A percentile compares a stretch with the other conserved stretches of the same genome.
Evolutionary conservation across 2,888 invertebrate species (phyloP).

Genomic region (Oligia fasciuncula): DNA sequence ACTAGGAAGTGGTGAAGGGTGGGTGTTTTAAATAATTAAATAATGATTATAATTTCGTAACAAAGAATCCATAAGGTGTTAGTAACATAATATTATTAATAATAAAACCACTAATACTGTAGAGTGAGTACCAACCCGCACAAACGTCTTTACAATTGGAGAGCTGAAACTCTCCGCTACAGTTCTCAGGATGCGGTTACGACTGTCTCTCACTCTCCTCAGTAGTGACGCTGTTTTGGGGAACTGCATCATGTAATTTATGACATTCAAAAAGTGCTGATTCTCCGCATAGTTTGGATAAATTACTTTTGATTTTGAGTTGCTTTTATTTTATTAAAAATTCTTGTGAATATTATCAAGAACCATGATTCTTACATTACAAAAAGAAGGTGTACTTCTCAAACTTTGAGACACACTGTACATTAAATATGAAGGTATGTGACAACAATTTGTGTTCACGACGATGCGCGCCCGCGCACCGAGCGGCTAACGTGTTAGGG

Average conservation of each 20-base stretch:
- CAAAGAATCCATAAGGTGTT: too few species aligned
- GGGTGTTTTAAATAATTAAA: background rate
- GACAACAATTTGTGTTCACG: slow-evolving; percentile 82
- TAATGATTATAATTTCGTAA: too few species aligned
- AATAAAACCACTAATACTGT: too few species aligned
- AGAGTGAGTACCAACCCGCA: too few species aligned
- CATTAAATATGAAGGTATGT: slow-evolving; percentile 82
- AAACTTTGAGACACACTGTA: slow-evolving; percentile 73
- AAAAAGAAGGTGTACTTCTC: background rate
- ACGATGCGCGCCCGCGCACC: slow-evolving; percentile 69
- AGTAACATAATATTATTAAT: too few species aligned
- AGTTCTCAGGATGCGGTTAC: too few species aligned
- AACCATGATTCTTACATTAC: background rate
- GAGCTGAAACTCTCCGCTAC: too few species aligned
- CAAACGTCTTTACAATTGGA: too few species aligned
- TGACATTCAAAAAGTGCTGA: background rate
- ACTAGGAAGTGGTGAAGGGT: background rate
- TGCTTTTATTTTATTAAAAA: background rate
- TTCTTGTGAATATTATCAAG: background rate
- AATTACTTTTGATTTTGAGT: background rate
- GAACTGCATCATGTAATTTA: background rate
- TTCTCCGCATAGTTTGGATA: background rate
- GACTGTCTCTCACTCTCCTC: too few species aligned
- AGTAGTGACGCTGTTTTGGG: too few species aligned
- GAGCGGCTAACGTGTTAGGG: slow-evolving; percentile 48